A percentile compares a stretch with the other conserved stretches of the same genome.
Conservation (phyloP, 1,140 invertebrate species). For the Aphelenchoides besseyi region DNA sequence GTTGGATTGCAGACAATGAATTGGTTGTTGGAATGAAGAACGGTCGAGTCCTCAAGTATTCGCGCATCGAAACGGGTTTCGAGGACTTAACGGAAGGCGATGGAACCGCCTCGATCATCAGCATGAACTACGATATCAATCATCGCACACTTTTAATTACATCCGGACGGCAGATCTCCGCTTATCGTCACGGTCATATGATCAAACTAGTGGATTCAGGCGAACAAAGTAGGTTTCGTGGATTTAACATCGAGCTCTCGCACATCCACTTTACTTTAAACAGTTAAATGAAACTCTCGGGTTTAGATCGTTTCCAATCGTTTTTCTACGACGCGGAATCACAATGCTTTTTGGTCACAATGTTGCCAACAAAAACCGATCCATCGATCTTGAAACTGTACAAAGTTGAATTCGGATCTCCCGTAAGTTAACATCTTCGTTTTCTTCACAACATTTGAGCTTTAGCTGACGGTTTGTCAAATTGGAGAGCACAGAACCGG, state of each 20-base stretch:
- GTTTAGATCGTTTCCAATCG: background rate
- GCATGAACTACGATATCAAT: background rate
- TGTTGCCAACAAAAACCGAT: background rate
- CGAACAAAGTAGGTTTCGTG: background rate
- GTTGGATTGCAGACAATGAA: background rate
- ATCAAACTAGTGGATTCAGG: background rate
- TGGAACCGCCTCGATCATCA: background rate
- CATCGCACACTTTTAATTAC: background rate
- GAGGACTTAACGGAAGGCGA: background rate
- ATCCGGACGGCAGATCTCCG: background rate
- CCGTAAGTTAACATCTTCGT: background rate
- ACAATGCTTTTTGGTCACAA: background rate
- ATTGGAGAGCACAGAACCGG: background rate
- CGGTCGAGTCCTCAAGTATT: background rate
- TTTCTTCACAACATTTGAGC: background rate
- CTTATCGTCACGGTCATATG: background rate
- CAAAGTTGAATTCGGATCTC: background rate
- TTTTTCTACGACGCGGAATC: background rate
- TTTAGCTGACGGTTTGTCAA: background rate
- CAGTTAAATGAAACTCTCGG: background rate
- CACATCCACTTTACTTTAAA: background rate
- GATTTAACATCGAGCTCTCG: background rate
- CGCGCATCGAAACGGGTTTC: background rate
- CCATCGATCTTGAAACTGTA: background rate
- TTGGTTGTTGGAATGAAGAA: background rate